Evolutionary conservation across 2,797 vertebrate species (phyloP).

Genomic region (Galagoides demidoff): DNA sequence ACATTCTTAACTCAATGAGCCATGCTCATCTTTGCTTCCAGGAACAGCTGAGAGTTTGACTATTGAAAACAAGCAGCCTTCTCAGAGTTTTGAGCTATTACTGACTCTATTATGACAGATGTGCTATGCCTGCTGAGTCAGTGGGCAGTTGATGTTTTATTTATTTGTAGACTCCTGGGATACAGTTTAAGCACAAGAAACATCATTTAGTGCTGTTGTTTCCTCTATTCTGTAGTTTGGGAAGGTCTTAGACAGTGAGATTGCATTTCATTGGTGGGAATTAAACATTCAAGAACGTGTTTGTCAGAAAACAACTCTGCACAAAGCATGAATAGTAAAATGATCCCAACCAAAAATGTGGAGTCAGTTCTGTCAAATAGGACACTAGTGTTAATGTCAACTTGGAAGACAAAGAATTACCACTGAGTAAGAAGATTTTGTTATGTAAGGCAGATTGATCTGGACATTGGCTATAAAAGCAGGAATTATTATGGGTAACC

Average conservation of each 20-base stretch:
- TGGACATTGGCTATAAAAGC: slow-evolving; percentile 18
- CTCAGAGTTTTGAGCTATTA: neutral
- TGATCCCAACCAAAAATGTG: neutral
- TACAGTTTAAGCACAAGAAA: slow-evolving; percentile 39
- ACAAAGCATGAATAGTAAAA: neutral
- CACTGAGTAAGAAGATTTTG: neutral
- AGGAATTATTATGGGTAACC: neutral
- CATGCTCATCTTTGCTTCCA: neutral
- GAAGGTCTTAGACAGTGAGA: slow-evolving; percentile 42
- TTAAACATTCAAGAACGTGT: slow-evolving; percentile 33
- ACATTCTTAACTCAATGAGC: slow-evolving; percentile 18
- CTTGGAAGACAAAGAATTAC: neutral
- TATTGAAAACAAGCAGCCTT: neutral
- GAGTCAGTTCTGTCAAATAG: neutral
- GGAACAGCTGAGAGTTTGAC: neutral
- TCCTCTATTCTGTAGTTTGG: neutral
- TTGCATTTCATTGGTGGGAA: slow-evolving; percentile 4
- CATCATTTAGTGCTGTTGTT: neutral
- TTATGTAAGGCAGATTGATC: neutral
- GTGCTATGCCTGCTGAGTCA: neutral
- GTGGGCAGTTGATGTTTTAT: slow-evolving; percentile 32
- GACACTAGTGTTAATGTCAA: neutral
- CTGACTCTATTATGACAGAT: neutral
- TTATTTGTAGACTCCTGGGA: slow-evolving; percentile 30
- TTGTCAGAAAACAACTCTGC: slow-evolving; percentile 3